Evolutionary conservation across 2,888 invertebrate genomes (phyloP), one percentile per base, ranked within the genome.

Genomic region (Apamea crenata): DNA sequence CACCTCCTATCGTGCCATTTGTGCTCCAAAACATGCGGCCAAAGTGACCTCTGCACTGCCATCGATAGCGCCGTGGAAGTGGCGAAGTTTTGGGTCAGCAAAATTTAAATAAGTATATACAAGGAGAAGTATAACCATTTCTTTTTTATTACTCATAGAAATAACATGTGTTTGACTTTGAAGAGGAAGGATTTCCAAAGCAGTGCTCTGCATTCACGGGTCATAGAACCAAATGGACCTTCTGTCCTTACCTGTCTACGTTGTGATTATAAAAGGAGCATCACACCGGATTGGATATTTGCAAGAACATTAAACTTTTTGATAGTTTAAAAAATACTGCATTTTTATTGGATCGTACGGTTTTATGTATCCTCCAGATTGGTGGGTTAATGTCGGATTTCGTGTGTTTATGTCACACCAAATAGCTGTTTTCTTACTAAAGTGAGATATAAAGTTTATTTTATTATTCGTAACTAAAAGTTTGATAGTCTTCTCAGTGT

Each of bases 291-390:
- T 77, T 84, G 74, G 59, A 74, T 76, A 77, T 87, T 66, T 84
- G 77, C 77, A 73, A 76, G 69, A 56, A 36, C 40, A 81, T 82
- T 85, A 68, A 84, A 44, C 36, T 78, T 84, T 84, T 72, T 76
- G 77, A 71, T 85, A 85, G 87, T 85, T 86, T 82, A 82, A 87
- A 83, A 84, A 85, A 76, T 84, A 90, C 77, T 73, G 82, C 83
- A 69, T 50, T 85, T 89, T 82, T 85, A 87, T 83, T 78, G 56
- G 81, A 75, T 80, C 82, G 79, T 90, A 82, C 71, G 53, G 21
- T 82, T 89, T 90, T 87, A 90, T 83, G 80, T 73, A 73, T 82
- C 78, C 87, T 68, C 14, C 25, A 77, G 87, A 87, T 87, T 74
- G 80, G 47, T 32, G 65, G 75, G 68, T 74, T 70, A 68, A 71